phyloP scores from a whole-genome alignment of 1,140 invertebrate genomes.

The Brachionus paranguensis region DNA sequence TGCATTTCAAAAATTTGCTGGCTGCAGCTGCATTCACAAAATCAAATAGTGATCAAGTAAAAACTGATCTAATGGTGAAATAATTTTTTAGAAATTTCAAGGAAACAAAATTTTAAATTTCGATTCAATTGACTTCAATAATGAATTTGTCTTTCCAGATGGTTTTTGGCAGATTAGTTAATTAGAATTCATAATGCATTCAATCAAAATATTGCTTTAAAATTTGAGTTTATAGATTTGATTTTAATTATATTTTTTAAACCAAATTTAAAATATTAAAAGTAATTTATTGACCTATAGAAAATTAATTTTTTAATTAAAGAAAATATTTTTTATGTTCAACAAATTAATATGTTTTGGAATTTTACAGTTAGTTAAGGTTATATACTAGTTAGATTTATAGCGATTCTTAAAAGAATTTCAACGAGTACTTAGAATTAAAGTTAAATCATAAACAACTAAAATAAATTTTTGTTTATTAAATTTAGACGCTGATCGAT shows the following conservation, averaged over 20 bases:
- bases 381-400: neutral
- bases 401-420: neutral
- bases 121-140: neutral
- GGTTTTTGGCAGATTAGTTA: neutral
- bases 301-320: neutral
- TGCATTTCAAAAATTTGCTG: too few species aligned
- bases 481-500: neutral
- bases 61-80: too few species aligned
- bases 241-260: neutral
- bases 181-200: neutral
- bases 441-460: neutral
- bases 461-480: neutral
- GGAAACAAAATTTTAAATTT: neutral
- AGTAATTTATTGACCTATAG: neutral
- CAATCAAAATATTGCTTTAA: neutral
- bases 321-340: neutral
- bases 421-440: neutral
- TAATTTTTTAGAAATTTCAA: neutral
- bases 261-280: neutral
- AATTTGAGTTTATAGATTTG: neutral
- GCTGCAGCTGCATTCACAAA: too few species aligned
- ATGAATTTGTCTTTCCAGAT: neutral
- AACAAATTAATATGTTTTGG: neutral
- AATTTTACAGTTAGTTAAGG: neutral
- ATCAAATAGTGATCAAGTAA: too few species aligned